Evolutionary conservation across 1,140 invertebrate genomes (phyloP).

Genomic region (Drosophila pachea): DNA sequence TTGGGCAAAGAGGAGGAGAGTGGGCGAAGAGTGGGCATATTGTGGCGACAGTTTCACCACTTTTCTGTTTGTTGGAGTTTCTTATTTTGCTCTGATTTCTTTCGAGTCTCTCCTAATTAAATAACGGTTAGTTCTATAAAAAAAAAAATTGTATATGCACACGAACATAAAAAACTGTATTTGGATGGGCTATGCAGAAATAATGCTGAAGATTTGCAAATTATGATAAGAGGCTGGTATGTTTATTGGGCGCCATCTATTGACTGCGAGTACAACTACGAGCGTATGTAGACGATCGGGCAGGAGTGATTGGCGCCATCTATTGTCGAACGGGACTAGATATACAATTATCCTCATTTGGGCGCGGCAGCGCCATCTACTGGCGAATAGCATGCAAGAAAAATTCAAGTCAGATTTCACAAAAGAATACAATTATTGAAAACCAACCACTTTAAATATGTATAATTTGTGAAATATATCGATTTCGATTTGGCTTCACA

Average conservation of each 20-base stretch:
- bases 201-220: slow-evolving; percentile 19
- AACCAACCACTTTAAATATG: neutral
- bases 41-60: slow-evolving; percentile 65
- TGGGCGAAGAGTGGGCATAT: neutral
- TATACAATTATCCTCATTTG: too few species aligned
- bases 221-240: slow-evolving; percentile 7
- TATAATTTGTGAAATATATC: neutral
- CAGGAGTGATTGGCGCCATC: too few species aligned
- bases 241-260: slow-evolving; percentile 5
- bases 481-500: neutral
- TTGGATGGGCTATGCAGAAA: too few species aligned
- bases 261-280: neutral
- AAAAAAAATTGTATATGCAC: too few species aligned
- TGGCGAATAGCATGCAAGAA: too few species aligned
- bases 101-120: slow-evolving; percentile 65
- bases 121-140: slow-evolving; percentile 64
- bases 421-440: neutral
- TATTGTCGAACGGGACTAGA: too few species aligned
- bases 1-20: neutral
- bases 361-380: too few species aligned
- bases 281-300: too few species aligned
- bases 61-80: slow-evolving; percentile 1
- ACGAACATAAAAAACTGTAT: slow-evolving; percentile 22
- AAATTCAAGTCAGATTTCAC: neutral
- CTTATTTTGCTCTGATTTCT: slow-evolving; percentile 71